phyloP scores from a whole-genome alignment of 2,113 vertebrate genomes.

The Podilymbus podiceps region DNA sequence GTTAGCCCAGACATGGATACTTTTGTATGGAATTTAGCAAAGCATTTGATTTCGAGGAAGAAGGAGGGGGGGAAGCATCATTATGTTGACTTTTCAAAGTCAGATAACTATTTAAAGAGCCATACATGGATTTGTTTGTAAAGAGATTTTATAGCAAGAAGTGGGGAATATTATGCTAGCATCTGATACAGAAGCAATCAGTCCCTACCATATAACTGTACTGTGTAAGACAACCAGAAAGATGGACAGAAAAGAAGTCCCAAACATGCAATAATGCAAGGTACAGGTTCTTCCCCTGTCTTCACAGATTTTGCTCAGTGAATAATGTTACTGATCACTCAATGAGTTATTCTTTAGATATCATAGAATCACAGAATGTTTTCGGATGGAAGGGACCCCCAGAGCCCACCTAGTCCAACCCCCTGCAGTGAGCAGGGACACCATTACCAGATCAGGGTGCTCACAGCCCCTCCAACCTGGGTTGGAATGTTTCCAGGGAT shows the following conservation, averaged over 20 bases:
- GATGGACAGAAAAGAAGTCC: not conserved
- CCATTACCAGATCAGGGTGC: too few relatives aligned
- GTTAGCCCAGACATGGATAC: not conserved
- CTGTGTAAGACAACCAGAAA: not conserved
- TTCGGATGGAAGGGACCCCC: too few relatives aligned
- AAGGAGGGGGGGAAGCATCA: fast-evolving
- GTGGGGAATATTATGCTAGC: not conserved
- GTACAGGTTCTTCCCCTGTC: not conserved
- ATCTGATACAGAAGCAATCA: not conserved
- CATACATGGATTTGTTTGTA: not conserved
- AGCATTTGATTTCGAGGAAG: not conserved
- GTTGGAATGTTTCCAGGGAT: too few relatives aligned
- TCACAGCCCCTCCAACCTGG: too few relatives aligned
- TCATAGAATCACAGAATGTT: too few relatives aligned
- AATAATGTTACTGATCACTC: not conserved
- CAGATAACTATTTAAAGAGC: not conserved
- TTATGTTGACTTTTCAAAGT: not conserved
- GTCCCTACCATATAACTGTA: not conserved
- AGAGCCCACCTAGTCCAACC: too few relatives aligned
- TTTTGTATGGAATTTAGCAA: not conserved
- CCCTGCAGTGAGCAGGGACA: too few relatives aligned
- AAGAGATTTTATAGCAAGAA: not conserved
- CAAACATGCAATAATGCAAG: not conserved
- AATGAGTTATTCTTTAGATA: not conserved
- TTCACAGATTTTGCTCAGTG: not conserved